These are phyloP conservation scores for Mus pahari DNA, from an alignment of 2,113 vertebrate species.

Conservation along the genomic window DNA sequence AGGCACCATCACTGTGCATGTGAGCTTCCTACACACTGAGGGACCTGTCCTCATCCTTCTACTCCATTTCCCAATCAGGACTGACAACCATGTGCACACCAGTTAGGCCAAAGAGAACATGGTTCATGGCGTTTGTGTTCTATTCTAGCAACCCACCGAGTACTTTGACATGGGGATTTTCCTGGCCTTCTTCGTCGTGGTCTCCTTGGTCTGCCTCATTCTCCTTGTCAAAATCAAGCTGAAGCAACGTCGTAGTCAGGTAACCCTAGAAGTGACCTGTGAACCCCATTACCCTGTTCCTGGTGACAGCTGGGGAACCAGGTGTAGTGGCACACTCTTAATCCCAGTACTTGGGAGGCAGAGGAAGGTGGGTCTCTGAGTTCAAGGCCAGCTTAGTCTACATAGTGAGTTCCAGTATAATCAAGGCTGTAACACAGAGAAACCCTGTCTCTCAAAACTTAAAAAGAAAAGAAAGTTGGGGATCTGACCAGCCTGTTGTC, in stretches of 20 bases:
- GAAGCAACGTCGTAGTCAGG: slow-evolving; percentile 98
- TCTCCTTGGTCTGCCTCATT: slow-evolving; percentile 98
- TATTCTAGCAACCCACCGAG: slow-evolving; percentile 95
- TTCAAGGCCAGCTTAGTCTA: neutral
- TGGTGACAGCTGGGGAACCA: neutral
- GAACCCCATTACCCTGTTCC: neutral
- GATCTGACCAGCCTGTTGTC: neutral
- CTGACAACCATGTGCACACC: neutral
- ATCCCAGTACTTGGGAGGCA: neutral
- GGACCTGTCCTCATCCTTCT: neutral
- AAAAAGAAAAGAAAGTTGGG: neutral
- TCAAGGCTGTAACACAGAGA: neutral
- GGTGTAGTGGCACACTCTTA: neutral
- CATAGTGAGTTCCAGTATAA: neutral
- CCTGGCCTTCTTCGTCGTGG: slow-evolving; percentile 98
- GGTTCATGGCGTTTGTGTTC: slow-evolving; percentile 53
- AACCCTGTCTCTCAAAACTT: neutral
- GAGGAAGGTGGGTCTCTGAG: neutral
- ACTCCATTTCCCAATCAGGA: neutral
- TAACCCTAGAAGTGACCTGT: slow-evolving; percentile 72
- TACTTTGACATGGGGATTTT: slow-evolving; percentile 99
- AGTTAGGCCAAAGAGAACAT: neutral
- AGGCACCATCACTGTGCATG: neutral
- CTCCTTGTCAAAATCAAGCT: slow-evolving; percentile 99
- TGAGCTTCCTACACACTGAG: neutral